Base-by-base conservation (phyloP, 2,113 vertebrate species). In the Anarhynchus alexandrinus region DNA sequence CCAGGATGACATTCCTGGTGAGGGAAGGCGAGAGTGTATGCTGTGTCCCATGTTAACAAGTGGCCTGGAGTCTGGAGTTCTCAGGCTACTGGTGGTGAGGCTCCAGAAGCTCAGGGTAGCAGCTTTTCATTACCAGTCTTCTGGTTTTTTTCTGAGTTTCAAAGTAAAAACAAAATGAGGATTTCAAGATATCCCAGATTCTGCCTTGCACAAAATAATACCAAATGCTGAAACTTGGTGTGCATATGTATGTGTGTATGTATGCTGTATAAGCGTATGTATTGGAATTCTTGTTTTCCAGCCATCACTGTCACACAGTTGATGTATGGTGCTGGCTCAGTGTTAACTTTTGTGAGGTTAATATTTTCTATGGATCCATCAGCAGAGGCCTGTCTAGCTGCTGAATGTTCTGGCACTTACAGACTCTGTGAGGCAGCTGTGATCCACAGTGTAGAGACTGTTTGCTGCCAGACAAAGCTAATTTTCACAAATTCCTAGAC, bases 401-500 rank as follows among this genome's bases (percentile, higher is more conserved):
- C 29, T 92, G 64, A 58, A 59, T 86, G 4, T 54, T 77, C 71
- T 94, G 88, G 52, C 52, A 38, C 15, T 66, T 47, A 42, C 3
- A 64, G 13, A 22, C 7, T 52, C 49, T 59, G 40, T 43, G 67
- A 86, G 18, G 32, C 76, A 78, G 66, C 72, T 88, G 76, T 36
- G 52, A 91, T 76, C 26, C 3, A 2, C 23, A 78, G 42, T 49
- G 10, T 22, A 59, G 27, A 54, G 43, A n/a, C 18, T 62, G 5
- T 81, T 72, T 87, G 82, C 43, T 87, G 61, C 27, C 57, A 86
- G 77, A 79, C 51, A 71, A 36, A 82, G 32, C 36, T 57, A 64
- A 76, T 94, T 91, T 69, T 71, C 77, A 76, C 19, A 57, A 79
- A 91, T 79, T 91, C 93, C 70, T 91, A 69, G 66, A 76, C 61